Evolutionary conservation across 1,140 invertebrate species (phyloP), one percentile per base, ranked within the genome.

Genomic region (Eupeodes corollae): DNA sequence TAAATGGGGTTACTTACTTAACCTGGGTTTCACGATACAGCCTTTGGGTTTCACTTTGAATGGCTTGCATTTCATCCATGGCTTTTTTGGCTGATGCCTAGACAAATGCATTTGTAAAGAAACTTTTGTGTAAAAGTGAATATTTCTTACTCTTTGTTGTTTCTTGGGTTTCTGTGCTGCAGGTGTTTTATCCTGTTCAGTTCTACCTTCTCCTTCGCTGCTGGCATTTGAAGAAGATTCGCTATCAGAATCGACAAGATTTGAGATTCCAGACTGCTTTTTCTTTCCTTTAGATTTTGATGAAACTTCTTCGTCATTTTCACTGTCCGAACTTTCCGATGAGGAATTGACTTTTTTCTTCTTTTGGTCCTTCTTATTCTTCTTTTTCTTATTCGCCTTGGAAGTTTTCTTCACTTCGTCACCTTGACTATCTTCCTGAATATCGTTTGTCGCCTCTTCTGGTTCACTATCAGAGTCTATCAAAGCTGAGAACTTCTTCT

Each of bases 1-100:
- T n/a, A n/a, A n/a, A n/a, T n/a, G n/a, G n/a, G n/a, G n/a, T n/a
- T n/a, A 42, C 31, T 45, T 48, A 52, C 51, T 42, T 55, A 15
- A 86, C 67, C 46, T 71, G 57, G 2, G 74, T 73, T 65, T 86
- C 81, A 42, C 83, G 67, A 3, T 80, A 54, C 55, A 83, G 67
- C 34, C 82, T 67, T 59, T 85, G 82, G 11, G 71, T 70, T 56
- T 73, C 72, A 30, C 70, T 71, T 39, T 68, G 59, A 39, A 74
- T 71, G 44, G 67, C 63, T 56, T 68, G 64, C 52, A 69, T 69
- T 34, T 60, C 59, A 42, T 71, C 56, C 10, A 66, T 33, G 2
- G 70, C 71, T 37, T 70, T 61, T 53, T 70, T 71, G 0, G 59
- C 67, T 6, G 69, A 73, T 45, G 69, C 67, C 69, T 73, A 40